Base-by-base conservation (phyloP, 2,797 vertebrate genomes). In the Silurus aristotelis region DNA sequence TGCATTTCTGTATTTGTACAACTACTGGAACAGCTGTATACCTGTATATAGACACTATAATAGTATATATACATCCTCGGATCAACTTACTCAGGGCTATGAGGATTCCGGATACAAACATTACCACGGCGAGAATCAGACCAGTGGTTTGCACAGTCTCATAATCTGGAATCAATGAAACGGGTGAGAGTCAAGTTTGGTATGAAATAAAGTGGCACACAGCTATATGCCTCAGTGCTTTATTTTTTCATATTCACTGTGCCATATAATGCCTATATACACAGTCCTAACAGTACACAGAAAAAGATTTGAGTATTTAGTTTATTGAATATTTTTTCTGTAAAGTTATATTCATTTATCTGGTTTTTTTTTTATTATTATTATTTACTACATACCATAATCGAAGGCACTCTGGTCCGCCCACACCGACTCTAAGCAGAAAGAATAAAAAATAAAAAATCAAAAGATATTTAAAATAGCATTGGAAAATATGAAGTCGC, bases 31-130 rank as follows among this genome's bases (percentile, higher is more conserved):
- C n/a, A 76, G 73, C n/a, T 76, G 2, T 48, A 14, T 13, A 48
- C n/a, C 7, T 55, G n/a, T n/a, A 5, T 73, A n/a, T 73, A 4
- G 0, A 31, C 9, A 77, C 10, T 15, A 38, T 38, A 38, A 4
- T 38, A 38, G 38, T 38, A 38, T 38, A 38, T 38, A 38, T 38
- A 38, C 3, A 38, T 12, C 48, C 1, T 3, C 58, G 55, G 25
- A 77, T 75, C 9, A 67, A 96, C 95, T 94, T 93, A 96, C 95
- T 95, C 89, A 96, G 86, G 78, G 95, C 95, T 89, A 96, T 96
- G 85, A 96, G 91, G 91, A 96, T 96, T 87, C 95, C 95, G 31
- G 90, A 83, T 64, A 96, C 91, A 89, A 94, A 96, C 95, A 96
- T 95, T 82, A 96, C 7, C 55, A 93, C 87, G 63, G 93, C 95